Evolutionary conservation across 2,888 invertebrate species (phyloP).

Genomic region (Lottia gigantea): DNA sequence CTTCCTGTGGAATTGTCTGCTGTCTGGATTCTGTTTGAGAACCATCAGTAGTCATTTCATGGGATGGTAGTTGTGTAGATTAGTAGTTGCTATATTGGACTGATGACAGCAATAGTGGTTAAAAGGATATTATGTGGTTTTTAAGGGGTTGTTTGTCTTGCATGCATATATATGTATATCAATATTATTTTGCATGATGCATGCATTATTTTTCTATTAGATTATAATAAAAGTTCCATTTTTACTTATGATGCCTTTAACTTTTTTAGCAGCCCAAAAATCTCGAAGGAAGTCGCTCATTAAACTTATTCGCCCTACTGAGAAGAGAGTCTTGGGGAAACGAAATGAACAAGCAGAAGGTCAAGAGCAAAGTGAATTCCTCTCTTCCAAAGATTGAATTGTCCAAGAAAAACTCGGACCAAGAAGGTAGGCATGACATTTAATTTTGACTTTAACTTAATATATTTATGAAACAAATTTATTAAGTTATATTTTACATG

Average conservation of each 20-base stretch:
- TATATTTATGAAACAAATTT: too few relatives aligned
- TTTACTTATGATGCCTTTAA: neutral
- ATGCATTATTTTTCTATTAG: too few relatives aligned
- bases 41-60: constrained; percentile 14
- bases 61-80: constrained; percentile 22
- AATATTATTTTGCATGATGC: too few relatives aligned
- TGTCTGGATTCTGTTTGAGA: neutral
- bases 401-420: constrained; percentile 34
- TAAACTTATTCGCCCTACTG: constrained; percentile 55
- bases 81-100: constrained; percentile 2
- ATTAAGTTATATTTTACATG: too few relatives aligned
- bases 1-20: too few relatives aligned
- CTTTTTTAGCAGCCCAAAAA: constrained; percentile 39
- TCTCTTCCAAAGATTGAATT: constrained; percentile 49
- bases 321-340: constrained; percentile 51
- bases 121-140: too few relatives aligned
- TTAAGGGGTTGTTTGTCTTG: too few relatives aligned
- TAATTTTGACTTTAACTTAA: too few relatives aligned
- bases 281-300: constrained; percentile 47
- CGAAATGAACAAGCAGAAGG: constrained; percentile 41
- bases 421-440: constrained; percentile 34
- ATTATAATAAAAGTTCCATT: neutral
- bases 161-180: too few relatives aligned
- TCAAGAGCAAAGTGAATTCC: constrained; percentile 53
- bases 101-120: neutral